phyloP scores from a whole-genome alignment of 2,888 invertebrate species.

The Oconnorella tubifera region DNA sequence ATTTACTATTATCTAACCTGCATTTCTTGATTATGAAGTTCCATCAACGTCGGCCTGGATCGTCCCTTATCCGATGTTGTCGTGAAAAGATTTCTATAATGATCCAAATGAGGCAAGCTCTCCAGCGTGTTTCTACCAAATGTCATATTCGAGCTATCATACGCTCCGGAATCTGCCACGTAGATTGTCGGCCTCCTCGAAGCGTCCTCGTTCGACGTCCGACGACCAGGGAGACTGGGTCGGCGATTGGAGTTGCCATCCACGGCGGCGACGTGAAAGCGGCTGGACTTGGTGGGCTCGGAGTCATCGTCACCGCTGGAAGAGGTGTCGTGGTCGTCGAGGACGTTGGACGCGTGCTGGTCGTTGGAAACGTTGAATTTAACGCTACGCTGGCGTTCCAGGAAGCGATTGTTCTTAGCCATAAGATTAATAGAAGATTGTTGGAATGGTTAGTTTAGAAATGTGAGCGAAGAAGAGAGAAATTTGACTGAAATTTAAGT shows the following conservation, averaged over 20 bases:
- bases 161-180: background rate
- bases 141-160: conserved; percentile 28
- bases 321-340: background rate
- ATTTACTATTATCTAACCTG: background rate
- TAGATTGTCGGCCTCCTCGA: background rate
- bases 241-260: background rate
- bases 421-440: no score
- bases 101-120: conserved; percentile 75
- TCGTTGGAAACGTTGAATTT: background rate
- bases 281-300: background rate
- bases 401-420: background rate
- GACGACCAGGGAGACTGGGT: background rate
- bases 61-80: conserved; percentile 5
- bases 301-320: background rate
- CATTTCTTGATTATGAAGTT: conserved; percentile 32
- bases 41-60: conserved; percentile 37
- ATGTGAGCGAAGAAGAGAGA: no score
- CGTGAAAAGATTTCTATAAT: conserved; percentile 63
- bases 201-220: background rate
- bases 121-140: conserved; percentile 66
- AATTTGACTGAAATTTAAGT: no score
- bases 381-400: background rate
- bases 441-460: no score
- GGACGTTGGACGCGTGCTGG: no score
- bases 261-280: background rate